phyloP scores from a whole-genome alignment of 2,888 invertebrate genomes.

The Zhengitettix transpicula region DNA sequence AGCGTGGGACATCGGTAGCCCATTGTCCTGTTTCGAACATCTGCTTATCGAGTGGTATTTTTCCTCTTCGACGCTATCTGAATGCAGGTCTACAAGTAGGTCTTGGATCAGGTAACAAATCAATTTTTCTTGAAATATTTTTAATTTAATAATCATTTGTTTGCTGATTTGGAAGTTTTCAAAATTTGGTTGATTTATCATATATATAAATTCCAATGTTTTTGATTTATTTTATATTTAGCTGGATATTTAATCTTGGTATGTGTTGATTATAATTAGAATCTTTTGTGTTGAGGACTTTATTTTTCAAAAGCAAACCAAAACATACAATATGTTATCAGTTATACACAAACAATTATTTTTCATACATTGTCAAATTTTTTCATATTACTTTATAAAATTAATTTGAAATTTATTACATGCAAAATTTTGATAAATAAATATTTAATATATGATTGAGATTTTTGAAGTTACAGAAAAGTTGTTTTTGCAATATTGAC shows the following conservation, averaged over 20 bases:
- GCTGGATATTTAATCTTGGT: neutral
- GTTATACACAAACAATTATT: too few species aligned
- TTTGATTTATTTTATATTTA: neutral
- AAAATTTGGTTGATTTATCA: neutral
- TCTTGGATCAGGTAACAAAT: conserved; percentile 59
- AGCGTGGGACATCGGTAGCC: conserved; percentile 48
- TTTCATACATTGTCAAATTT: too few species aligned
- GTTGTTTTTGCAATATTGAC: too few species aligned
- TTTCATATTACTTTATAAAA: too few species aligned
- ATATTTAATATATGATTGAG: too few species aligned
- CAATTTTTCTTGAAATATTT: neutral
- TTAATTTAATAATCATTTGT: neutral
- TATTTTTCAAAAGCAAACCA: too few species aligned
- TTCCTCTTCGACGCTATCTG: conserved; percentile 52
- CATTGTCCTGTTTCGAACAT: conserved; percentile 83
- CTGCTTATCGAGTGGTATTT: conserved; percentile 61
- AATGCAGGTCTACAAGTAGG: conserved; percentile 54
- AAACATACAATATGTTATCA: too few species aligned
- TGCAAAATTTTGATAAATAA: too few species aligned
- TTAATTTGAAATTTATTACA: too few species aligned
- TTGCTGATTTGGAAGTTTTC: neutral
- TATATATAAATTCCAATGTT: neutral
- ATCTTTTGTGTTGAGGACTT: too few species aligned
- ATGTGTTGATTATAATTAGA: neutral
- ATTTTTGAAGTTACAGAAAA: neutral